phyloP scores from a whole-genome alignment of 2,797 vertebrate genomes.

The Coreius guichenoti region DNA sequence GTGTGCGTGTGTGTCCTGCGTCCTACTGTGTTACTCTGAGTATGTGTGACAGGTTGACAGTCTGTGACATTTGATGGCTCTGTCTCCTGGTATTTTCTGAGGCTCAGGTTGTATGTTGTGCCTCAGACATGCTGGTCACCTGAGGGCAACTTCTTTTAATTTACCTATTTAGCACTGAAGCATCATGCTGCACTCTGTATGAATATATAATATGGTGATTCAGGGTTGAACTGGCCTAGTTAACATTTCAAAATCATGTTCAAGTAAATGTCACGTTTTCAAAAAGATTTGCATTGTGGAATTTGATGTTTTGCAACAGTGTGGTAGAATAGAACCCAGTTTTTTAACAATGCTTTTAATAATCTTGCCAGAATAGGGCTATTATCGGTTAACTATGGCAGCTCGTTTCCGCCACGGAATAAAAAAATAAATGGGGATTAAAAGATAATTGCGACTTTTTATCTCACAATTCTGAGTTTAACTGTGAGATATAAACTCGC shows the following conservation, averaged over 20 bases:
- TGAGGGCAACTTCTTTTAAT: constrained; percentile 5
- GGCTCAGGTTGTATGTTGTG: constrained; percentile 14
- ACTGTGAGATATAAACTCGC: neutral
- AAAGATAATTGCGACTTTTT: neutral
- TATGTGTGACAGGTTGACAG: constrained; percentile 45
- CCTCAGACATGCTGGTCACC: constrained; percentile 15
- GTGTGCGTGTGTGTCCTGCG: neutral
- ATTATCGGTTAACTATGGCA: neutral
- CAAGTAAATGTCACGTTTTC: neutral
- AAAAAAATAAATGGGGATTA: neutral
- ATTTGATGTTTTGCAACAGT: neutral
- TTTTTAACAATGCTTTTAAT: neutral
- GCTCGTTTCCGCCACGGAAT: neutral
- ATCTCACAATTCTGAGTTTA: neutral
- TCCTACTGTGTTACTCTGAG: constrained; percentile 31
- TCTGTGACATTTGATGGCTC: constrained; percentile 43
- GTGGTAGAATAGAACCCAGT: neutral
- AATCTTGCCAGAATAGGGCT: neutral
- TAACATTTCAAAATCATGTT: constrained; percentile 6
- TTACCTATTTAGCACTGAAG: constrained; percentile 19
- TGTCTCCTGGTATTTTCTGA: constrained; percentile 45
- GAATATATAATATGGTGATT: neutral
- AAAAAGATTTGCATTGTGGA: neutral
- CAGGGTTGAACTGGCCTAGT: neutral
- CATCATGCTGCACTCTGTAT: neutral